phyloP scores from a whole-genome alignment of 2,888 invertebrate species.

The Galerucella nymphaeae region DNA sequence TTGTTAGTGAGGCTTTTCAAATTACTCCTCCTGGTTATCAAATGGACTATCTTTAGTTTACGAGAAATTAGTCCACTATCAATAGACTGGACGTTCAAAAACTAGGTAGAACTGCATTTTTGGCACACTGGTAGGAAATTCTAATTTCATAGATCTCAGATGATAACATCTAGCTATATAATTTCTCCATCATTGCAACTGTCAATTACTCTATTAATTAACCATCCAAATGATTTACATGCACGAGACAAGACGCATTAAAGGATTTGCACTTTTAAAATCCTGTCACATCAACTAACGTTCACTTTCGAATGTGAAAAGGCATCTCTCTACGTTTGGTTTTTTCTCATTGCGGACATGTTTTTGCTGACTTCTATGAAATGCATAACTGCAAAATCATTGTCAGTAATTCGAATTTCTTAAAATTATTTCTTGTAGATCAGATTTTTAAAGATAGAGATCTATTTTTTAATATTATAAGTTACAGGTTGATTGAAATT shows the following conservation, averaged over 20 bases:
- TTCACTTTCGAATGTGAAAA: conserved; percentile 47
- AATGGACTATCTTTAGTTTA: too few species aligned
- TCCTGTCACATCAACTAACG: conserved; percentile 36
- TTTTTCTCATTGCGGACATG: background rate
- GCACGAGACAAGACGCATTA: conserved; percentile 41
- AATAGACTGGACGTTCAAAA: background rate
- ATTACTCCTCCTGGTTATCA: too few species aligned
- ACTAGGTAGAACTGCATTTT: background rate
- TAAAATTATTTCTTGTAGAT: conserved; percentile 34
- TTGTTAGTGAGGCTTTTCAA: too few species aligned
- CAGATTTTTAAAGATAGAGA: background rate
- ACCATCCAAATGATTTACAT: conserved; percentile 40
- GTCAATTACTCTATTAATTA: conserved; percentile 39
- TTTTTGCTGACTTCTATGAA: background rate
- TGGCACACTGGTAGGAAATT: conserved; percentile 5
- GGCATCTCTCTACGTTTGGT: conserved; percentile 21
- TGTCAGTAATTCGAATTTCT: conserved; percentile 37
- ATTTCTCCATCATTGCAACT: conserved; percentile 29
- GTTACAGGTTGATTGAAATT: background rate
- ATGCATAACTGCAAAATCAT: conserved; percentile 39
- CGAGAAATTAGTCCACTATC: too few species aligned
- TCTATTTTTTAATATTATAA: background rate
- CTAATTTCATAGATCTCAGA: conserved; percentile 6
- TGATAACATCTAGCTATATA: conserved; percentile 20
- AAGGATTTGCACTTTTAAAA: conserved; percentile 35